Base-by-base conservation (phyloP, 2,113 vertebrate genomes). In the Rynchops niger region DNA sequence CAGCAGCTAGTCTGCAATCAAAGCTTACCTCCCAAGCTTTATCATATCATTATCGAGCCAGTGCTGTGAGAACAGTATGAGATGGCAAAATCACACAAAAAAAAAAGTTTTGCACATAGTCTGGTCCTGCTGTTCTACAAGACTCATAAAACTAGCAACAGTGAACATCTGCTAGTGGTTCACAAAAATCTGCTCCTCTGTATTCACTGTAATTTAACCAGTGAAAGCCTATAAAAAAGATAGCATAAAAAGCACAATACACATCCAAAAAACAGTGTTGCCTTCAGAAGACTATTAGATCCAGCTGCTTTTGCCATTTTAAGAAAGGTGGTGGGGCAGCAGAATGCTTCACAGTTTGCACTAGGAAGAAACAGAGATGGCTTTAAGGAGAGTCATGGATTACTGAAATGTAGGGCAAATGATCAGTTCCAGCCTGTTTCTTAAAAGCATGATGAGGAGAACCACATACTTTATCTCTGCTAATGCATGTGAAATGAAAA, bases 1-100 rank as follows among this genome's bases (percentile, higher is more conserved):
- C 66, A 88, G 74, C 93, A 94, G 88, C 83, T 40, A 73, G 61
- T 29, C 78, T n/a, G 62, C 25, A 81, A 91, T 96, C 93, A 92
- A 97, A 79, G 93, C 90, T 92, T 86, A 88, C 84, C 76, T 82
- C 91, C 88, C 82, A 81, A 93, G 95, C 26, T 72, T 70, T 84
- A 91, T 69, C 69, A 21, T 84, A 18, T 96, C 93, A 97, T 96
- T 97, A 97, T 42, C 0, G 1, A 82, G 49, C 6, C 59, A 86
- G 63, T 86, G 90, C 93, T 97, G 94, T 87, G 94, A 95, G 88
- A 97, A 94, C 88, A 93, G 85, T 91, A 55, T 56, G 67, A 95
- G 66, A 93, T 43, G 53, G 47, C 59, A 94, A 97, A 97, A 90
- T 87, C 78, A 94, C 85, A 94, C 2, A 63, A 58, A 82, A 63